phyloP scores from a whole-genome alignment of 35 echinoderm and acorn worm species.

The Ophioderma brevispina region DNA sequence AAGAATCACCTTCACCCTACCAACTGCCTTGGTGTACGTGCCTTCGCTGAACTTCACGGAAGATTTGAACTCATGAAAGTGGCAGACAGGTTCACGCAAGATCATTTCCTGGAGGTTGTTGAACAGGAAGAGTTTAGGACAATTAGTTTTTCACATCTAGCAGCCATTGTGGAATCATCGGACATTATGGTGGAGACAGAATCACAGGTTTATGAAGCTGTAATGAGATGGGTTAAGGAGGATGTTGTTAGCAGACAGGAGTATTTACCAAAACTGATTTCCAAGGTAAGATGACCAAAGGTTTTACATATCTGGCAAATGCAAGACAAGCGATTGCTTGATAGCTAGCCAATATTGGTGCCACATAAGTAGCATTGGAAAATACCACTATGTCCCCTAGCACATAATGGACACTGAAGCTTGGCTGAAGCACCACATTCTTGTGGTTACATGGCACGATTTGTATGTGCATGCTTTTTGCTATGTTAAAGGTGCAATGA shows the following conservation, averaged over 20 bases:
- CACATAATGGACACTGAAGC: too few species aligned
- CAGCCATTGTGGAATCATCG: slow-evolving; percentile 54
- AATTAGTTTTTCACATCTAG: slow-evolving; percentile 67
- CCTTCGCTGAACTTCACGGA: slow-evolving; percentile 95
- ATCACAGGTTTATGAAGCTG: slow-evolving; percentile 77
- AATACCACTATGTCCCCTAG: too few species aligned
- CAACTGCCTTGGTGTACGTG: slow-evolving; percentile 91
- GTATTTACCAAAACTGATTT: slow-evolving; percentile 81
- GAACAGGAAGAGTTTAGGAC: slow-evolving; percentile 72
- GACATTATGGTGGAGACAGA: slow-evolving; percentile 79
- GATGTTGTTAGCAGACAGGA: slow-evolving; percentile 51
- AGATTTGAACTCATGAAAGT: slow-evolving; percentile 69
- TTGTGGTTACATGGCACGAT: too few species aligned
- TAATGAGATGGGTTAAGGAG: slow-evolving; percentile 82
- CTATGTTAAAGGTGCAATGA: too few species aligned
- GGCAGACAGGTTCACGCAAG: slow-evolving; percentile 75
- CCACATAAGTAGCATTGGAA: too few species aligned
- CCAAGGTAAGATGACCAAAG: slow-evolving; percentile 62
- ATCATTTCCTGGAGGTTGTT: slow-evolving; percentile 78
- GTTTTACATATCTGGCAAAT: too few species aligned
- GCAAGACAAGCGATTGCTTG: too few species aligned
- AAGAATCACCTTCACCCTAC: slow-evolving; percentile 83
- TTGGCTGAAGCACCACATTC: too few species aligned
- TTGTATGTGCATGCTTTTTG: too few species aligned
- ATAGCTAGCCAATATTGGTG: too few species aligned